phyloP scores from a whole-genome alignment of 2,888 invertebrate species.

The Cryptophagus acutangulus region DNA sequence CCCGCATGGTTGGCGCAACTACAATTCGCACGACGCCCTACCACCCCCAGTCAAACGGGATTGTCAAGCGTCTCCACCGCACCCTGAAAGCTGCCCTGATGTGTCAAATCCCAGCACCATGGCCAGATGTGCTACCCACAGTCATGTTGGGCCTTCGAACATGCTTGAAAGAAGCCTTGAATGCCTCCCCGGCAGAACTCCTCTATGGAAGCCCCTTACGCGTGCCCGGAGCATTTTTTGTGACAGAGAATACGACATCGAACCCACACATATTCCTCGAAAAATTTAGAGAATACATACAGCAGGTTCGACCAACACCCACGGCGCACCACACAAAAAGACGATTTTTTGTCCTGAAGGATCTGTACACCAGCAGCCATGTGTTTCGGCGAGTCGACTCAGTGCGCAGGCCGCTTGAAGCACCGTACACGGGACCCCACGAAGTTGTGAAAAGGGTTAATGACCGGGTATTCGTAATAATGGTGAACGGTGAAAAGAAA shows the following conservation, averaged over 20 bases:
- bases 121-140: slow-evolving; percentile 17
- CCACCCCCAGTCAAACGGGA: slow-evolving; percentile 21
- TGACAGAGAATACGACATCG: too few species aligned
- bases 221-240: slow-evolving; percentile 29
- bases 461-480: slow-evolving; percentile 17
- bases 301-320: slow-evolving; percentile 10
- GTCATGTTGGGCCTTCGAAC: slow-evolving; percentile 8
- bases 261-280: too few species aligned
- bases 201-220: slow-evolving; percentile 33
- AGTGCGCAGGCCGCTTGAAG: slow-evolving; percentile 23
- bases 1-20: slow-evolving; percentile 9
- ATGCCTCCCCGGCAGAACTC: slow-evolving; percentile 28
- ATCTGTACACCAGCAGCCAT: slow-evolving; percentile 18
- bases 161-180: slow-evolving; percentile 3
- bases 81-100: slow-evolving; percentile 5
- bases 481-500: slow-evolving; percentile 11
- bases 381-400: slow-evolving; percentile 28
- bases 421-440: slow-evolving; percentile 26
- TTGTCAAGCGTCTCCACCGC: slow-evolving; percentile 17
- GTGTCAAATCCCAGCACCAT: slow-evolving; percentile 11
- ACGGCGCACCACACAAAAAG: slow-evolving; percentile 8
- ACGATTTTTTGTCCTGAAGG: slow-evolving; percentile 14
- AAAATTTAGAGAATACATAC: slow-evolving; percentile 9
- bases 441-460: slow-evolving; percentile 16
- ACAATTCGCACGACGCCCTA: slow-evolving; percentile 23